These are phyloP conservation scores for Phymastichus coffea DNA, from an alignment of 1,140 invertebrate genomes.

Conservation along the genomic window DNA sequence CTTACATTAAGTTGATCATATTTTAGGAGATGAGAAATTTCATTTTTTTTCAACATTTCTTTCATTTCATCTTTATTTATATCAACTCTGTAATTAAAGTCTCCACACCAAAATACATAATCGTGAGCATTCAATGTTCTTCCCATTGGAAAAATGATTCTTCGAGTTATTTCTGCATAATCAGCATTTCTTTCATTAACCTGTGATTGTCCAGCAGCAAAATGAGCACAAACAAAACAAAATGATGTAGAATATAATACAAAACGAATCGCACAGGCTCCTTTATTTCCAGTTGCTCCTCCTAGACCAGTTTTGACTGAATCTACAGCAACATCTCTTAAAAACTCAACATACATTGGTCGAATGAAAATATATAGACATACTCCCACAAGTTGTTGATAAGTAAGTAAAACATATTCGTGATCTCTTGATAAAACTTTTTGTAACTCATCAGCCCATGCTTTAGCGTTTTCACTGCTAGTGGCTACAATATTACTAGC, in stretches of 20 bases:
- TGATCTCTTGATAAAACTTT: slow-evolving; percentile 87
- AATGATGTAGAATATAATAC: slow-evolving; percentile 89
- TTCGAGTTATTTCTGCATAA: slow-evolving; percentile 92
- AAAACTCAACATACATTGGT: slow-evolving; percentile 80
- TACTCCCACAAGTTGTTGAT: slow-evolving; percentile 96
- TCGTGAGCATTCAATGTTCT: slow-evolving; percentile 92
- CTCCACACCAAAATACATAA: slow-evolving; percentile 99
- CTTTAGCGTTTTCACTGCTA: slow-evolving; percentile 93
- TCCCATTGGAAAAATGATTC: slow-evolving; percentile 92
- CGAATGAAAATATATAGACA: slow-evolving; percentile 94
- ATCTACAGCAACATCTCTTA: slow-evolving; percentile 91
- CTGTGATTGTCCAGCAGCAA: slow-evolving; percentile 97
- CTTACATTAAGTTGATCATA: slow-evolving; percentile 83
- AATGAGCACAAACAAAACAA: slow-evolving; percentile 98
- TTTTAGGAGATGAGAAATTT: slow-evolving; percentile 77
- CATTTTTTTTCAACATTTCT: slow-evolving; percentile 75
- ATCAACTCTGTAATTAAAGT: slow-evolving; percentile 99
- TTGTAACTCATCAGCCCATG: slow-evolving; percentile 93
- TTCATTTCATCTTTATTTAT: slow-evolving; percentile 94
- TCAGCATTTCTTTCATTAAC: slow-evolving; percentile 94
- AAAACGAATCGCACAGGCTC: slow-evolving; percentile 92
- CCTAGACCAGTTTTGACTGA: slow-evolving; percentile 97
- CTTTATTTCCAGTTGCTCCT: slow-evolving; percentile 94
- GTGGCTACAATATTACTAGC: slow-evolving; percentile 97
- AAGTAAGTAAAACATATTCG: slow-evolving; percentile 90